These are phyloP conservation scores for Cheilosia scutellata DNA, from an alignment of 2,888 invertebrate species.

Conservation along the genomic window DNA sequence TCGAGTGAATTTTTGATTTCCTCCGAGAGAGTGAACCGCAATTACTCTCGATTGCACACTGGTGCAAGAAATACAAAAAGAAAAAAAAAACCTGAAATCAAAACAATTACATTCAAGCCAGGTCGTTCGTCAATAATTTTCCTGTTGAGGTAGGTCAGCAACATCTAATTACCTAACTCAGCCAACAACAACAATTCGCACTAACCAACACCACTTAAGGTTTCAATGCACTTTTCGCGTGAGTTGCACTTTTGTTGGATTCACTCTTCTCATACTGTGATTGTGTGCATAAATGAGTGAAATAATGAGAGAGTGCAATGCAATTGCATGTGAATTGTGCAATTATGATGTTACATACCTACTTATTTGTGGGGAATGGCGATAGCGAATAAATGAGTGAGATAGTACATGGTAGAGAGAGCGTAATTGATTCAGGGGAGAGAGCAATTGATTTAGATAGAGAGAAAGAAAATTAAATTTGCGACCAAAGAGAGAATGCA, in stretches of 20 bases:
- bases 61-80: constrained; percentile 28
- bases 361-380: constrained; percentile 12
- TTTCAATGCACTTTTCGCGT: constrained; percentile 62
- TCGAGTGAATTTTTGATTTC: constrained; percentile 36
- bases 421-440: neutral
- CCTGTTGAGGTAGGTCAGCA: constrained; percentile 69
- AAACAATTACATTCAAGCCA: constrained; percentile 46
- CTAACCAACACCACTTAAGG: constrained; percentile 9
- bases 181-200: constrained; percentile 9
- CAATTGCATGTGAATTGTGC: constrained; percentile 52
- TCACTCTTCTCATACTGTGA: neutral
- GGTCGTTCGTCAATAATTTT: constrained; percentile 62
- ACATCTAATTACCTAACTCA: constrained; percentile 69
- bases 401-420: neutral
- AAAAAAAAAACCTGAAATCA: constrained; percentile 2
- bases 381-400: constrained; percentile 13
- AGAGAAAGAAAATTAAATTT: constrained; percentile 9
- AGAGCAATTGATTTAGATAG: neutral
- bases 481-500: constrained; percentile 26
- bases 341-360: constrained; percentile 31
- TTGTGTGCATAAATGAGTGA: constrained; percentile 52
- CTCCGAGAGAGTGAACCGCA: constrained; percentile 25
- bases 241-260: constrained; percentile 58
- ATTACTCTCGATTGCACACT: constrained; percentile 62
- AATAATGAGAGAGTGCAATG: constrained; percentile 37